Percentiles rank a stretch among this genome's conserved stretches.
Conservation (phyloP, 2,797 vertebrate species). For the Chelon labrosus region DNA sequence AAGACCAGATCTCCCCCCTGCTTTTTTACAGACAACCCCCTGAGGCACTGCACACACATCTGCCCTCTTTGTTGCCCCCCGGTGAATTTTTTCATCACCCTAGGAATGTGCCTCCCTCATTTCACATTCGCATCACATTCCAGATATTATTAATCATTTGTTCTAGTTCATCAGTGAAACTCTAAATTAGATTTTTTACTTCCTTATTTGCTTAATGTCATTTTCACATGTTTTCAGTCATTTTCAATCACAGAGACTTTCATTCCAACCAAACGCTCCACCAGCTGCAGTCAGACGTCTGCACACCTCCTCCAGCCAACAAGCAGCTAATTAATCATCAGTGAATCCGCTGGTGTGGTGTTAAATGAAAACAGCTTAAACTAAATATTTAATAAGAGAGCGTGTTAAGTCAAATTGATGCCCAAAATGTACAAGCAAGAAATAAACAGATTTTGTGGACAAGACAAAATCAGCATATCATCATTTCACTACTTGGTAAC, state of each 20-base stretch:
- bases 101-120: slow-evolving; percentile 37
- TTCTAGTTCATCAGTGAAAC: neutral
- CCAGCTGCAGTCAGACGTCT: slow-evolving; percentile 13
- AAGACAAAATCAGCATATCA: no score
- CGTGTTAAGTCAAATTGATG: no score
- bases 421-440: no score
- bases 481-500: no score
- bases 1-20: slow-evolving; percentile 36
- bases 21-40: slow-evolving; percentile 17
- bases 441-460: no score
- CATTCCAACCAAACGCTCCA: neutral
- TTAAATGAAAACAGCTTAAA: no score
- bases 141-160: neutral
- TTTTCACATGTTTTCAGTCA: neutral
- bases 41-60: neutral
- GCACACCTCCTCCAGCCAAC: neutral
- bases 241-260: slow-evolving; percentile 1
- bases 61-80: neutral
- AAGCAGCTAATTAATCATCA: slow-evolving; percentile 25
- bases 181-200: neutral
- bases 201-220: neutral
- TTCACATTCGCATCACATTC: slow-evolving; percentile 14
- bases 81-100: slow-evolving; percentile 20
- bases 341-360: slow-evolving; percentile 1
- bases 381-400: no score